These are phyloP conservation scores for Trachymyrmex cornetzi DNA, from an alignment of 1,140 invertebrate genomes.

Conservation along the genomic window DNA sequence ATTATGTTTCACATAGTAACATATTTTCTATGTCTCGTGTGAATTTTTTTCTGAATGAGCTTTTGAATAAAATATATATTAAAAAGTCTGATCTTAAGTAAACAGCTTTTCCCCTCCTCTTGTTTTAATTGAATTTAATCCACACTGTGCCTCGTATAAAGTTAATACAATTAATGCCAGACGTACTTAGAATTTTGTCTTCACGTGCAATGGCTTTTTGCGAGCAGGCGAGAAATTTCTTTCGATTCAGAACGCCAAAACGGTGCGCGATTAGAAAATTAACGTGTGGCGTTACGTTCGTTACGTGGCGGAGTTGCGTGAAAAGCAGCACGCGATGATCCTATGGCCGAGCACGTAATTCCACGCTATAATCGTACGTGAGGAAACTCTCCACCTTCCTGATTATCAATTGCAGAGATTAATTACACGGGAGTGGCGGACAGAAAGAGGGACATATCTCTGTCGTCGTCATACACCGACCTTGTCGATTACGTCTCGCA, in stretches of 20 bases:
- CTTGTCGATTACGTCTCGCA: slow-evolving; percentile 23
- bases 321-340: slow-evolving; percentile 59
- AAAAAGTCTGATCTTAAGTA: background rate
- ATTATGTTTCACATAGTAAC: background rate
- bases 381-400: slow-evolving; percentile 42
- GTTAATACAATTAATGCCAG: background rate
- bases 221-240: background rate
- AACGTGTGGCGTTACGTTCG: slow-evolving; percentile 18
- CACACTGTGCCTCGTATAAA: too few species aligned
- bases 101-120: too few species aligned
- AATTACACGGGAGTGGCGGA: slow-evolving; percentile 31
- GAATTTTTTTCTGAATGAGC: slow-evolving; percentile 8
- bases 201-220: background rate
- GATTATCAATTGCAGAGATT: slow-evolving; percentile 53
- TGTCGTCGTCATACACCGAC: background rate
- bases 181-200: slow-evolving; percentile 31
- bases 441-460: background rate
- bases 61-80: background rate
- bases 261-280: slow-evolving; percentile 30
- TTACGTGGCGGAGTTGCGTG: slow-evolving; percentile 49
- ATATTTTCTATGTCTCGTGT: background rate
- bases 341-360: slow-evolving; percentile 41
- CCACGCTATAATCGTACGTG: slow-evolving; percentile 43
- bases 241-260: background rate
- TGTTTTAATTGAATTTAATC: background rate